Conservation (phyloP, 2,797 vertebrate species). For the Clarias platycephalus region DNA sequence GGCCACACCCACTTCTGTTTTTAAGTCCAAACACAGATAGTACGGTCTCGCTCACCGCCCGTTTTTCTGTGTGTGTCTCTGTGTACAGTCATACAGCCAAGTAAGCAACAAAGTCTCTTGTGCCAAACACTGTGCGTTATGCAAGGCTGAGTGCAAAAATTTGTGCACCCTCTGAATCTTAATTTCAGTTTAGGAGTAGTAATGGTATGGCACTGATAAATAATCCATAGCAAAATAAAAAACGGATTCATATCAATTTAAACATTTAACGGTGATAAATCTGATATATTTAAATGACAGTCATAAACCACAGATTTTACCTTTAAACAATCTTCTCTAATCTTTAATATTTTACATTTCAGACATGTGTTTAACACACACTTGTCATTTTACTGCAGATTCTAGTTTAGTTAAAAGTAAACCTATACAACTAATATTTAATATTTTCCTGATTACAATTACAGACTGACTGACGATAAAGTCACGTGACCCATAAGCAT, state of each 20-base stretch:
- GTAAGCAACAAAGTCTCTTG: constrained; percentile 2
- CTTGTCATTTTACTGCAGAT: not conserved
- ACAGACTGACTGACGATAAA: not conserved
- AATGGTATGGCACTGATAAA: not conserved
- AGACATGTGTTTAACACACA: not conserved
- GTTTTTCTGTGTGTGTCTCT: too few species aligned
- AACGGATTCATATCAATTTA: not conserved
- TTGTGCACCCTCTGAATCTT: not conserved
- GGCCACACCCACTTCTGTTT: not conserved
- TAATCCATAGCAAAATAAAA: not conserved
- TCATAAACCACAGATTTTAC: not conserved
- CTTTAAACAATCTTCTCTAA: not conserved
- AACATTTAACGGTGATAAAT: not conserved
- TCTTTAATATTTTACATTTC: not conserved
- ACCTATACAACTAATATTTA: not conserved
- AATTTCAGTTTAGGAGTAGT: too few species aligned
- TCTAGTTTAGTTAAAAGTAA: not conserved
- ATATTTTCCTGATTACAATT: not conserved
- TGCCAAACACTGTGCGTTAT: not conserved
- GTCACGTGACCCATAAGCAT: not conserved
- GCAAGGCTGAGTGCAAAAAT: not conserved
- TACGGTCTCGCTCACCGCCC: not conserved
- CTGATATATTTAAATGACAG: not conserved
- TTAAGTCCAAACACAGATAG: not conserved
- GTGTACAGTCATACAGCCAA: not conserved